phyloP scores from a whole-genome alignment of 2,888 invertebrate species.

The Hanleya hanleyi region DNA sequence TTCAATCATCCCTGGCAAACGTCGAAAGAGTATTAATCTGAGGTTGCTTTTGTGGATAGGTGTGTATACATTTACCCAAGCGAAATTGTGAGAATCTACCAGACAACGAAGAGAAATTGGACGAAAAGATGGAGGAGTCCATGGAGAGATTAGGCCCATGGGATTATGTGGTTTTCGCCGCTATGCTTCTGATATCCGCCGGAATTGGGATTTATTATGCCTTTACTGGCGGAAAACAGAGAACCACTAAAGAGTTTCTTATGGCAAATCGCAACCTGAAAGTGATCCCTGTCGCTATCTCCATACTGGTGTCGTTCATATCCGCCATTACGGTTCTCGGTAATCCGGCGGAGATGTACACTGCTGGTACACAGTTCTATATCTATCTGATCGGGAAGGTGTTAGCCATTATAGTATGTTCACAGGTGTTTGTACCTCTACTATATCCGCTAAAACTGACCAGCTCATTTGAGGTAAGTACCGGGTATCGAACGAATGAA shows the following conservation, averaged over 20 bases:
- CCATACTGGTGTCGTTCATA: constrained; percentile 67
- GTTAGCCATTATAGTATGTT: constrained; percentile 42
- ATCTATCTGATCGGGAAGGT: constrained; percentile 46
- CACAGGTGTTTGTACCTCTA: constrained; percentile 45
- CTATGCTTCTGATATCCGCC: constrained; percentile 54
- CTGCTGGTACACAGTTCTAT: constrained; percentile 58
- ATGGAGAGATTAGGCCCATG: constrained; percentile 52
- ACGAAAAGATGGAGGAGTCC: too few relatives aligned
- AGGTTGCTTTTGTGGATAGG: too few relatives aligned
- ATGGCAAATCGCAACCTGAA: constrained; percentile 63
- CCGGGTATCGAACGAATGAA: too few relatives aligned
- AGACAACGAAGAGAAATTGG: too few relatives aligned
- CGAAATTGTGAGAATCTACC: too few relatives aligned
- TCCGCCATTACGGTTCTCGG: constrained; percentile 68
- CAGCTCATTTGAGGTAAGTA: constrained; percentile 46
- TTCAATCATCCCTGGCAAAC: too few relatives aligned
- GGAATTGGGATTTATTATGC: constrained; percentile 62
- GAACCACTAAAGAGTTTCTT: constrained; percentile 55
- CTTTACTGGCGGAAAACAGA: constrained; percentile 44
- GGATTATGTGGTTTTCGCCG: constrained; percentile 60
- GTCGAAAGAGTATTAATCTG: too few relatives aligned
- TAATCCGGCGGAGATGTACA: constrained; percentile 66
- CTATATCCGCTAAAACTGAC: constrained; percentile 49
- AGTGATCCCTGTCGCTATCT: constrained; percentile 61
- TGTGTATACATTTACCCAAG: too few relatives aligned